phyloP scores from a whole-genome alignment of 2,113 vertebrate species.

The Cololabis saira region DNA sequence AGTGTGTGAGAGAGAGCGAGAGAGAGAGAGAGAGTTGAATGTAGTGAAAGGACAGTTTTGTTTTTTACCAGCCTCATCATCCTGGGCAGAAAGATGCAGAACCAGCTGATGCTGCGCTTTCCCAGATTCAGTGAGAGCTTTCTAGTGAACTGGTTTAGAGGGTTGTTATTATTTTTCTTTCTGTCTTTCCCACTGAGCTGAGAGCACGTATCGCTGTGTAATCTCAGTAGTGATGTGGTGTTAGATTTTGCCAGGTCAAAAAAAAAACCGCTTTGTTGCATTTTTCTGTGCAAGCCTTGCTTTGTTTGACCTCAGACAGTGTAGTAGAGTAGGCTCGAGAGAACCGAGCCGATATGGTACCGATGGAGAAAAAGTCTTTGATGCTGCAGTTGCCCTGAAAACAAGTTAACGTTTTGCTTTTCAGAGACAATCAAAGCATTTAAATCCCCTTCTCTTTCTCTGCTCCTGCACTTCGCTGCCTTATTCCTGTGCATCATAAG shows the following conservation, averaged over 20 bases:
- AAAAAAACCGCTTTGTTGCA: conserved; percentile 25
- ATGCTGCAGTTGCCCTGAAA: conserved; percentile 57
- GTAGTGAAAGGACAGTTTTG: conserved; percentile 37
- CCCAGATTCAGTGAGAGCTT: conserved; percentile 29
- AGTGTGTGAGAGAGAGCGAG: not conserved
- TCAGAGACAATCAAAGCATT: conserved; percentile 48
- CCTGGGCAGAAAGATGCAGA: conserved; percentile 33
- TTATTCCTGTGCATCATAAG: conserved; percentile 61
- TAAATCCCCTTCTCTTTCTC: conserved; percentile 25
- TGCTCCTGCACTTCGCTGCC: conserved; percentile 68
- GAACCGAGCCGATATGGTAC: conserved; percentile 69
- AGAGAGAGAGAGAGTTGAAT: conserved; percentile 37
- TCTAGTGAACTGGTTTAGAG: conserved; percentile 15
- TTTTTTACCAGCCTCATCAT: conserved; percentile 13
- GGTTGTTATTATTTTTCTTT: not conserved
- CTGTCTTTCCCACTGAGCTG: conserved; percentile 73
- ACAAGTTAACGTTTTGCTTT: conserved; percentile 10
- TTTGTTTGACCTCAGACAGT: conserved; percentile 32
- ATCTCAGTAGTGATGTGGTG: conserved; percentile 72
- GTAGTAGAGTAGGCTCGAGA: conserved; percentile 33
- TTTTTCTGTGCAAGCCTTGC: conserved; percentile 46
- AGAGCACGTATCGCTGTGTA: conserved; percentile 37
- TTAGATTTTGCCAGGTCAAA: conserved; percentile 38
- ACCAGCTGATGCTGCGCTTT: conserved; percentile 58
- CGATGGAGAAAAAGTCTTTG: conserved; percentile 48